Base-by-base conservation (phyloP, 2,888 invertebrate species). In the Lasioglossum zephyrum region DNA sequence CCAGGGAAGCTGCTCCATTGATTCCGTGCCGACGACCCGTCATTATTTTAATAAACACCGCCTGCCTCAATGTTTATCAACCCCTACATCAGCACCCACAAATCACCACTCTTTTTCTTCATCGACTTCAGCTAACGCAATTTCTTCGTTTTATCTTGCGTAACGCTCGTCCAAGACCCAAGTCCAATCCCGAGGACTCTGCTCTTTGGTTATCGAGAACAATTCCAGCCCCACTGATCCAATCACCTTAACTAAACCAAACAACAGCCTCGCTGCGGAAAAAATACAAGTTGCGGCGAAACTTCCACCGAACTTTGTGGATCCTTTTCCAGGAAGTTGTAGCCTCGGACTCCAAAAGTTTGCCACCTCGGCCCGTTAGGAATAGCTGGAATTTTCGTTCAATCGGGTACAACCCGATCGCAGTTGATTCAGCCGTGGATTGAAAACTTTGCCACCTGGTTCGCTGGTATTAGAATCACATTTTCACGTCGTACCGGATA, bases 41-140 rank as follows among this genome's bases (percentile, higher is more conserved):
- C 70, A 53, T 78, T 83, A 83, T 82, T 84, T 84, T 84, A 84
- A 83, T 72, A 78, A 84, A 82, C 78, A 69, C 44, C 70, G 73
- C 57, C 57, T 16, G 60, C 22, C 36, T 13, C 31, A 49, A 69
- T 49, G 36, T 77, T 66, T 39, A n/a, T 49, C 66, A 49, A 77
- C 72, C 26, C 26, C 47, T 8, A 8, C 36, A 4, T 16, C 31
- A 6, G 36, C 22, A 22, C 8, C 22, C 53, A 22, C 69, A 4
- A 22, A 69, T 69, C 36, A 22, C 69, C 1, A 36, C 18, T 18
- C 36, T 36, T 36, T 6, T 4, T 36, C 8, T 66, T 66, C 13
- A 16, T 31, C 6, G 16, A 31, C 31, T 6, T 16, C 2, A 26
- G 31, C 31, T 36, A 2, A 66, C 18, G 22, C 2, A 53, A 53